Evolutionary conservation across 1,140 invertebrate genomes (phyloP), one percentile per base, ranked within the genome.

Genomic region (Rhagoletis pomonella): DNA sequence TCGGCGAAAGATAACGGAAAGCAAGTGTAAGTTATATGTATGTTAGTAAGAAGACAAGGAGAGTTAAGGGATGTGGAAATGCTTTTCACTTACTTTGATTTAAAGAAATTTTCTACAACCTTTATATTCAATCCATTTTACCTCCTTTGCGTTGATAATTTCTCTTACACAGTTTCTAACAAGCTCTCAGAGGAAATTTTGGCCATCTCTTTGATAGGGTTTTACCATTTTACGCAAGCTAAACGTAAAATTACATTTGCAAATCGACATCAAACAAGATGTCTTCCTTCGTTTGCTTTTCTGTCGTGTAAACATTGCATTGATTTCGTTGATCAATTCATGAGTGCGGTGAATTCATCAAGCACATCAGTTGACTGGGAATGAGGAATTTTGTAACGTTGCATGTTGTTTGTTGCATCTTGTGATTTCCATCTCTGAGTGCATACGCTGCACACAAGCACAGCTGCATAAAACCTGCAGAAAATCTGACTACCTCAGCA

Each of bases 241-340:
- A 81, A n/a, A 50, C 44, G 10, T 50, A 19, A 50, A 81, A 81
- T 81, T 81, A 81, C 50, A 81, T 81, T 81, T 81, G 73, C 47
- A 81, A 81, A 81, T 81, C 73, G 73, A n/a, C 47, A 19, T 81
- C 44, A 81, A 81, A 29, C 73, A n/a, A 81, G 47, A 81, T 81
- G 42, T n/a, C n/a, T 81, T 19, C 47, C 73, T 19, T 55, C n/a
- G 47, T 81, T 81, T 81, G 73, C 50, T 55, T 17, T 14, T 55
- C 9, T 55, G 73, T 19, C 50, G 17, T 81, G 47, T 50, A 81
- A 81, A 81, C 17, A 81, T 55, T 55, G 73, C 73, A n/a, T 55
- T 55, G 73, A 81, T 81, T 81, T 3, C 47, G 50, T 47, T 81
- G 73, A 81, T 81, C 47, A 81, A 81, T 81, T 50, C 44, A n/a